These are phyloP conservation scores for Mirza zaza DNA, from an alignment of 2,113 vertebrate genomes.

Conservation along the genomic window DNA sequence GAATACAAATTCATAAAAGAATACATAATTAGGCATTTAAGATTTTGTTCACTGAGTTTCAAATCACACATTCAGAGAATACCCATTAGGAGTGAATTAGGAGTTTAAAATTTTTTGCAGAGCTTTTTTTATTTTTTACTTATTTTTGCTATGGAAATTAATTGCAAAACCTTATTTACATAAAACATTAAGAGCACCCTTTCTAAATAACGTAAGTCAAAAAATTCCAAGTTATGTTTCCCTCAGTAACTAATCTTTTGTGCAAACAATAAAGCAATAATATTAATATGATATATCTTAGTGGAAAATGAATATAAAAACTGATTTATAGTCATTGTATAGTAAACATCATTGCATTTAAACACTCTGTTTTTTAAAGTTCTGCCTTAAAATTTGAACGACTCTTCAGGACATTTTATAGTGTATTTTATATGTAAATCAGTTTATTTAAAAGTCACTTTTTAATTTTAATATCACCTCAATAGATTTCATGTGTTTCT, in stretches of 20 bases:
- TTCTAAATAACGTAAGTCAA: slow-evolving; percentile 55
- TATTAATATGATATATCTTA: not conserved
- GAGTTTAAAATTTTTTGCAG: slow-evolving; percentile 31
- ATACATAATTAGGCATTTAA: slow-evolving; percentile 51
- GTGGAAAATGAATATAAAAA: slow-evolving; percentile 59
- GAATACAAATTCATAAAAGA: slow-evolving; percentile 56
- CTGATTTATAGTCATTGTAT: not conserved
- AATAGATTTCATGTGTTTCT: not conserved
- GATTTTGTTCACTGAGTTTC: slow-evolving; percentile 61
- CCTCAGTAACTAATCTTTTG: slow-evolving; percentile 23
- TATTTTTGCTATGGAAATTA: slow-evolving; percentile 50
- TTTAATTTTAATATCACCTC: not conserved
- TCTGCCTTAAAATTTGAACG: not conserved
- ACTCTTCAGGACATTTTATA: not conserved
- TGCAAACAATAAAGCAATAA: slow-evolving; percentile 43
- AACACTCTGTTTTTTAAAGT: slow-evolving; percentile 30
- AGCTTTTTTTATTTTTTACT: not conserved
- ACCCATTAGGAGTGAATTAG: slow-evolving; percentile 52
- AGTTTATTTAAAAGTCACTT: not conserved
- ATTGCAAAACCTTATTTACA: slow-evolving; percentile 53
- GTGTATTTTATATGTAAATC: not conserved
- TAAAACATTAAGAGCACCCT: slow-evolving; percentile 50
- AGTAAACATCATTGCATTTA: slow-evolving; percentile 1
- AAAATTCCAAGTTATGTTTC: slow-evolving; percentile 58
- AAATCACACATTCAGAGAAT: slow-evolving; percentile 54